Conservation (phyloP, 2,888 invertebrate species). For the Melipona beecheii region DNA sequence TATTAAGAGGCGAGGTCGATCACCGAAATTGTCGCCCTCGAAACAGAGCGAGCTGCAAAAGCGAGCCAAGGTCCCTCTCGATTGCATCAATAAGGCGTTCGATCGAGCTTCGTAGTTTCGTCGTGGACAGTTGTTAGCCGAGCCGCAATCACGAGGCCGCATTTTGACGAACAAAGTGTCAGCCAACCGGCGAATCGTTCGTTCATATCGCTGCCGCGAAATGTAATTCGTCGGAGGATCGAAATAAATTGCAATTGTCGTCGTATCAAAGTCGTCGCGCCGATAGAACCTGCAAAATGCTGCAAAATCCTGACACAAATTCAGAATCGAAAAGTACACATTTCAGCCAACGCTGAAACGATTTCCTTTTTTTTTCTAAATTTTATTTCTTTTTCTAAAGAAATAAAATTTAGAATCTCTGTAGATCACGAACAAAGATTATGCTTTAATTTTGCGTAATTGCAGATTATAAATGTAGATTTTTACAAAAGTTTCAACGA, state of each 20-base stretch:
- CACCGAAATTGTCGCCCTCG: constrained; percentile 17
- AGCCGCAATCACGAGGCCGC: constrained; percentile 13
- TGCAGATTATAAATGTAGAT: too few species aligned
- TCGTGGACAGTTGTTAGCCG: neutral
- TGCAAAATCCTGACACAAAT: neutral
- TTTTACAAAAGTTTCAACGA: neutral
- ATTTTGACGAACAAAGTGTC: constrained; percentile 30
- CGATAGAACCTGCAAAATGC: neutral
- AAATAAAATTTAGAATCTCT: too few species aligned
- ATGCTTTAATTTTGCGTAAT: too few species aligned
- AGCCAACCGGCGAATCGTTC: neutral
- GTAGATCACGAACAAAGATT: too few species aligned
- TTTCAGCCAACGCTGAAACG: neutral
- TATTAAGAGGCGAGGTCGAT: neutral
- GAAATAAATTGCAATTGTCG: constrained; percentile 48
- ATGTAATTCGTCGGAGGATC: constrained; percentile 28
- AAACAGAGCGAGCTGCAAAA: constrained; percentile 14
- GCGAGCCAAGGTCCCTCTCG: constrained; percentile 23
- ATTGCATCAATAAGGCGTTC: constrained; percentile 38
- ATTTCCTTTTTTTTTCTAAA: neutral
- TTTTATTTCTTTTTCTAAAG: too few species aligned
- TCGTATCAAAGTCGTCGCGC: constrained; percentile 29
- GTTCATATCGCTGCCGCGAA: neutral
- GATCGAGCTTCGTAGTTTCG: constrained; percentile 5
- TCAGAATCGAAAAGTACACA: neutral